Evolutionary conservation across 2,113 vertebrate genomes (phyloP).

Genomic region (Malurus melanocephalus): DNA sequence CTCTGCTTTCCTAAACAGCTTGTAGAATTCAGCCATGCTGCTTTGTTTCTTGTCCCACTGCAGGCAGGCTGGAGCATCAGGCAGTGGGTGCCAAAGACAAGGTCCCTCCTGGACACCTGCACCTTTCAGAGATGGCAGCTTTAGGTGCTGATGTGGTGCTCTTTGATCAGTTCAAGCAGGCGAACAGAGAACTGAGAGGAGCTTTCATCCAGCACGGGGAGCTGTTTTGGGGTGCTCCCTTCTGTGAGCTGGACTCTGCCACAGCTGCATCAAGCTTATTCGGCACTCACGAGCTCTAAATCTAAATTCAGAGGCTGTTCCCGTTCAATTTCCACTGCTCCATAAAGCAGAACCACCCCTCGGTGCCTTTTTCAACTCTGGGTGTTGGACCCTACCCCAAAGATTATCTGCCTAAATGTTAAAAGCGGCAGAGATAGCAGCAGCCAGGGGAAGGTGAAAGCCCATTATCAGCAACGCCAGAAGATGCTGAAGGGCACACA

Average conservation of each 20-base stretch:
- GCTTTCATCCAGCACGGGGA: neutral
- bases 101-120: neutral
- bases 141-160: neutral
- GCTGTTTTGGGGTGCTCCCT: neutral
- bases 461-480: conserved; percentile 12
- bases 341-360: neutral
- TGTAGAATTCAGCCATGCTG: neutral
- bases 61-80: neutral
- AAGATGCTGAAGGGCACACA: neutral
- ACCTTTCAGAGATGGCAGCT: neutral
- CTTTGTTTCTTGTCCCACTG: neutral
- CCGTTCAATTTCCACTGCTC: neutral
- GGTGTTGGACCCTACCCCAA: neutral
- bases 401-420: neutral
- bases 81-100: neutral
- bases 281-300: neutral
- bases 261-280: neutral
- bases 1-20: neutral
- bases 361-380: neutral
- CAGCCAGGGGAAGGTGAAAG: neutral
- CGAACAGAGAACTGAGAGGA: neutral
- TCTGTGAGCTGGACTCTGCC: neutral
- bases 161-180: neutral
- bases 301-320: neutral
- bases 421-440: neutral